Evolutionary conservation across 35 echinoderm and acorn worm genomes (phyloP).

Genomic region (Holothuria glaberrima): DNA sequence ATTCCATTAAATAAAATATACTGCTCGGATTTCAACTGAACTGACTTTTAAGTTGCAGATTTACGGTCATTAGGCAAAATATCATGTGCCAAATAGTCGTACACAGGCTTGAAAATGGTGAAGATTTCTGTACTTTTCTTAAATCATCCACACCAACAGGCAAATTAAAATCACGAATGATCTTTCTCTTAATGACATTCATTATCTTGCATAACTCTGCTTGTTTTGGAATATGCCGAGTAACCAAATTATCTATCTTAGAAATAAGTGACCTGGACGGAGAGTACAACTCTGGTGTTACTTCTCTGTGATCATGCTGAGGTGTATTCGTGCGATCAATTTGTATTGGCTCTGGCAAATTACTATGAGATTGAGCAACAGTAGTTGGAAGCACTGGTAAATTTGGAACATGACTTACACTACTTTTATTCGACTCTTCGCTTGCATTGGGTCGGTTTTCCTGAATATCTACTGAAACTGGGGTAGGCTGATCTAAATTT

Average conservation of each 20-base stretch:
- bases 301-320: too few relatives aligned
- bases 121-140: slow-evolving; percentile 39
- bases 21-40: slow-evolving; percentile 63
- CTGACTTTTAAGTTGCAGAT: slow-evolving; percentile 55
- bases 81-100: slow-evolving; percentile 63
- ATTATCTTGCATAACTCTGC: slow-evolving; percentile 48
- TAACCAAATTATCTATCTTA: slow-evolving; percentile 41
- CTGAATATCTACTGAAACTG: too few relatives aligned
- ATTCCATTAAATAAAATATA: slow-evolving; percentile 67
- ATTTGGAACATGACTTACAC: not conserved
- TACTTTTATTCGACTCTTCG: not conserved
- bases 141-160: slow-evolving; percentile 51
- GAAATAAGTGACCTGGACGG: slow-evolving; percentile 36
- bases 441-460: too few relatives aligned
- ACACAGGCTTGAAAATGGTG: slow-evolving; percentile 59
- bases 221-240: slow-evolving; percentile 61
- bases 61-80: slow-evolving; percentile 49
- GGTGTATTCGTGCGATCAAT: slow-evolving; percentile 38
- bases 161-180: slow-evolving; percentile 66
- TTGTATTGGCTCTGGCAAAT: slow-evolving; percentile 35
- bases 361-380: too few relatives aligned
- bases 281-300: too few relatives aligned
- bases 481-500: too few relatives aligned
- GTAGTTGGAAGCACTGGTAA: not conserved
- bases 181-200: slow-evolving; percentile 43